phyloP scores from a whole-genome alignment of 92 coral and sea anemone genomes.

The Actinostola sp. region DNA sequence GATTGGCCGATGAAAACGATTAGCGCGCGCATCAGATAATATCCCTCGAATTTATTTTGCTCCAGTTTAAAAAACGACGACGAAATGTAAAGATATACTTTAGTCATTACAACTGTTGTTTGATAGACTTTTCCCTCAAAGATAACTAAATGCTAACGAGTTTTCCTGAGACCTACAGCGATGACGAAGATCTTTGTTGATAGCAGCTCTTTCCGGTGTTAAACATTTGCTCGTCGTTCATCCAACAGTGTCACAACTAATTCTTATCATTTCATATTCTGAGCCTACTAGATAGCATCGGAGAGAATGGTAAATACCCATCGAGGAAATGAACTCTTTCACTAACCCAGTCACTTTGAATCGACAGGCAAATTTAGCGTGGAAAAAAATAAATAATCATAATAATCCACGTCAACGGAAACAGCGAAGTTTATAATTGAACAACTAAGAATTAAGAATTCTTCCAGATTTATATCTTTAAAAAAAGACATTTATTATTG shows the following conservation, averaged over 20 bases:
- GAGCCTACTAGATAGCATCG: background rate
- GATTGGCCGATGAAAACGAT: background rate
- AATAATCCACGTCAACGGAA: constrained; percentile 17
- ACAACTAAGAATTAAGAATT: background rate
- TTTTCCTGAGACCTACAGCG: background rate
- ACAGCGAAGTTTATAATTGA: constrained; percentile 2
- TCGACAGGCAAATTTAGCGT: background rate
- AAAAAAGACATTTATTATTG: constrained; percentile 19
- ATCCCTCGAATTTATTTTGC: background rate
- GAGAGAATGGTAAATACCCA: background rate
- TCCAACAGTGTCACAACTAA: constrained; percentile 12
- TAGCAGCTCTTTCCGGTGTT: constrained; percentile 7
- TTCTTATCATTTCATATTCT: background rate
- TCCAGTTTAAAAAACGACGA: background rate
- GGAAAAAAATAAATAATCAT: background rate
- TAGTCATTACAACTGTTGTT: constrained; percentile 1
- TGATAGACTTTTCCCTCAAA: background rate
- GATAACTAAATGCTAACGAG: constrained; percentile 6
- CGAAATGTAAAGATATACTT: background rate
- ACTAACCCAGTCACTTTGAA: background rate
- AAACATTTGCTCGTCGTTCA: constrained; percentile 3
- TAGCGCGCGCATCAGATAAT: background rate
- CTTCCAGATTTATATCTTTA: constrained; percentile 21
- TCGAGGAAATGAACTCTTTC: constrained; percentile 4
- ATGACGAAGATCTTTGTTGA: constrained; percentile 1